Evolutionary conservation across 2,797 vertebrate genomes (phyloP).

Genomic region (Fistularia tabacaria): DNA sequence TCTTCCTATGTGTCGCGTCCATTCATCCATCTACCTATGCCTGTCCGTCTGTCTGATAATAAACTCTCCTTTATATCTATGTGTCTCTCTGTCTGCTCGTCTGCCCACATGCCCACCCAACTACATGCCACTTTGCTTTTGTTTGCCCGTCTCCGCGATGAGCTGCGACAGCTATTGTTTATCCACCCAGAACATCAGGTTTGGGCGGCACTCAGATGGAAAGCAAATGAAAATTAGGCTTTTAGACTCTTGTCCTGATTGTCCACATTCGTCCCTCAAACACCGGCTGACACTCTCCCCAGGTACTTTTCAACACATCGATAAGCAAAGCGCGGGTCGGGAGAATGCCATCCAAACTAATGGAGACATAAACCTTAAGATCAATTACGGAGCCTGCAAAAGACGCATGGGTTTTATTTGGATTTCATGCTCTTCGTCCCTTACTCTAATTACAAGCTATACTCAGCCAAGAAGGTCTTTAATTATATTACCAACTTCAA

Average conservation of each 20-base stretch:
- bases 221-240: constrained; percentile 76
- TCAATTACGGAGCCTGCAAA: too few species aligned
- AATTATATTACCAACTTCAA: too few species aligned
- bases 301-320: constrained; percentile 51
- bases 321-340: constrained; percentile 37
- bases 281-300: constrained; percentile 22
- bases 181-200: constrained; percentile 56
- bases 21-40: constrained; percentile 17
- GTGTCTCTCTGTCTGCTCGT: constrained; percentile 29
- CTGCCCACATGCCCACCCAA: constrained; percentile 56
- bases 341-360: constrained; percentile 29
- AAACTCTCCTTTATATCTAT: constrained; percentile 1
- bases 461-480: too few species aligned
- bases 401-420: too few species aligned
- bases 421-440: too few species aligned
- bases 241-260: constrained; percentile 66
- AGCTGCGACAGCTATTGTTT: constrained; percentile 60
- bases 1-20: background rate
- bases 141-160: constrained; percentile 43
- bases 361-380: constrained; percentile 29
- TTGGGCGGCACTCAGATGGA: constrained; percentile 65
- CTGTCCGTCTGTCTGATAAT: constrained; percentile 33
- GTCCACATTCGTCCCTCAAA: constrained; percentile 41
- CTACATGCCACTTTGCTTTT: constrained; percentile 56
- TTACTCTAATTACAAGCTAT: too few species aligned